These are phyloP conservation scores for Tricholauxania praeusta DNA, from an alignment of 2,888 invertebrate species.

Conservation along the genomic window DNA sequence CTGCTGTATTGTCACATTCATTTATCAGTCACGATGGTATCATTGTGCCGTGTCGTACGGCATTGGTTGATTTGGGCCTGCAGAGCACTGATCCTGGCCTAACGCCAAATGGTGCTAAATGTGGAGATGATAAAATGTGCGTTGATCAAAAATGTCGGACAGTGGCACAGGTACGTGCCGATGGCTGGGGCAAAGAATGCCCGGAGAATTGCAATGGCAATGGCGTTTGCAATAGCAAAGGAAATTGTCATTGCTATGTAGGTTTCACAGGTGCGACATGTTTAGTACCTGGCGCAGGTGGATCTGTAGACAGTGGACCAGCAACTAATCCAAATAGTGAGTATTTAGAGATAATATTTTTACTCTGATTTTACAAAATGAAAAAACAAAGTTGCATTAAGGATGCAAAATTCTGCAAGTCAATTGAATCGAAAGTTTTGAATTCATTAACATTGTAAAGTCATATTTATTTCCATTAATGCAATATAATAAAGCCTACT, in stretches of 20 bases:
- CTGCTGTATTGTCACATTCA: slow-evolving; percentile 83
- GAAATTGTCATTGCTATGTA: slow-evolving; percentile 93
- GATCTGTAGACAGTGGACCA: slow-evolving; percentile 91
- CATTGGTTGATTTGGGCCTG: slow-evolving; percentile 91
- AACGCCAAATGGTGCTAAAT: slow-evolving; percentile 85
- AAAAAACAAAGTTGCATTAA: too few species aligned
- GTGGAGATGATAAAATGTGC: slow-evolving; percentile 81
- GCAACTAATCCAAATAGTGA: slow-evolving; percentile 87
- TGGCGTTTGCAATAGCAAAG: slow-evolving; percentile 88
- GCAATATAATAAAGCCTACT: too few species aligned
- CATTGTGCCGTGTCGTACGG: slow-evolving; percentile 90
- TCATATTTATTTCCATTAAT: too few species aligned
- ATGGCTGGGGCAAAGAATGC: slow-evolving; percentile 73
- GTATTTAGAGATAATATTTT: slow-evolving; percentile 42
- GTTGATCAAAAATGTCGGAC: slow-evolving; percentile 88
- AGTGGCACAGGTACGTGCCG: slow-evolving; percentile 74
- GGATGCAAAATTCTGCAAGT: too few species aligned
- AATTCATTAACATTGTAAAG: too few species aligned
- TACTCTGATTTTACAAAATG: too few species aligned
- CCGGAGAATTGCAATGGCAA: slow-evolving; percentile 85
- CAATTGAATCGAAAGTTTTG: too few species aligned
- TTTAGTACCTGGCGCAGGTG: slow-evolving; percentile 87
- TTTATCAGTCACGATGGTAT: slow-evolving; percentile 84
- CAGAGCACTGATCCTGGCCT: slow-evolving; percentile 94
- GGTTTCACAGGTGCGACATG: slow-evolving; percentile 93